These are phyloP conservation scores for Brenthis ino DNA, from an alignment of 2,888 invertebrate genomes.

Conservation along the genomic window DNA sequence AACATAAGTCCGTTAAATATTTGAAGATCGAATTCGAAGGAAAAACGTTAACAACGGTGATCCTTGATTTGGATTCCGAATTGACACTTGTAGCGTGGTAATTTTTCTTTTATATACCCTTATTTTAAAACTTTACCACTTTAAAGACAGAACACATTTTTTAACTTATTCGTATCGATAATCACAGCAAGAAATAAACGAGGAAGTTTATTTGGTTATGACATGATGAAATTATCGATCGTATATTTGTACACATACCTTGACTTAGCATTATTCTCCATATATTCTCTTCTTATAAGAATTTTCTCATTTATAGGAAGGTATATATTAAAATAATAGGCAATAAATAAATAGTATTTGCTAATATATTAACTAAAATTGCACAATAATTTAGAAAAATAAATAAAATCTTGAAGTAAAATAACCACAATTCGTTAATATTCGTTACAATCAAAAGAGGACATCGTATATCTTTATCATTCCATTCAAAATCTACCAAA, in stretches of 20 bases:
- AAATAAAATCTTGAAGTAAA: constrained; percentile 64
- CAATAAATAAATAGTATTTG: constrained; percentile 45
- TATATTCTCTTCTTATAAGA: constrained; percentile 47
- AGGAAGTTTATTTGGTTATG: constrained; percentile 55
- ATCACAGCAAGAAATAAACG: constrained; percentile 31
- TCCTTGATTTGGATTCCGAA: constrained; percentile 12
- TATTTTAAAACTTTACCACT: background rate
- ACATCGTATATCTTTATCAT: constrained; percentile 51
- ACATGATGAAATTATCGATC: constrained; percentile 76
- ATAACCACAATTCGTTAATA: constrained; percentile 77
- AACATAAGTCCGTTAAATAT: constrained; percentile 76
- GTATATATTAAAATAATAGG: constrained; percentile 44
- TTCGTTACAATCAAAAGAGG: constrained; percentile 77
- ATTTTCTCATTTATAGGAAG: constrained; percentile 45
- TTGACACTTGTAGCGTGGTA: constrained; percentile 12
- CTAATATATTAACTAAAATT: constrained; percentile 53
- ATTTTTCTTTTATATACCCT: background rate
- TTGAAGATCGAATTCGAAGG: constrained; percentile 79
- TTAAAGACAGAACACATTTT: background rate
- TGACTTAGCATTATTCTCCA: constrained; percentile 68
- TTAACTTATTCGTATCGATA: background rate
- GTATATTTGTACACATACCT: constrained; percentile 65
- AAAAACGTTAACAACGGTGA: constrained; percentile 72
- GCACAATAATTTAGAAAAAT: constrained; percentile 61
- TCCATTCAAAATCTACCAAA: constrained; percentile 2